Conservation (phyloP, 2,888 invertebrate species). For the Coelopa pilipes region DNA sequence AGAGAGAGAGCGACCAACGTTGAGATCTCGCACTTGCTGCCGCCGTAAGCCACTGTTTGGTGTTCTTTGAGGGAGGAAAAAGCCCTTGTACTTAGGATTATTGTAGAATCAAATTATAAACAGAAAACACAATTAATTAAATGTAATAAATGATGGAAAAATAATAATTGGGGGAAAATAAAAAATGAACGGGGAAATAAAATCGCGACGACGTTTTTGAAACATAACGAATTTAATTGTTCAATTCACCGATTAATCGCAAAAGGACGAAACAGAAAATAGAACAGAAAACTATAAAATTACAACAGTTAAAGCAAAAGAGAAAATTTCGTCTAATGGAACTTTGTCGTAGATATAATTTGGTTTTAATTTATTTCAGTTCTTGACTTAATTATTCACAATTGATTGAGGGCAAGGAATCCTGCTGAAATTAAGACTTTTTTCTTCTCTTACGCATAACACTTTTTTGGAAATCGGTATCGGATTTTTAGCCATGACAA, state of each 20-base stretch:
- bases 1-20: conserved; percentile 51
- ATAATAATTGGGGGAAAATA: not conserved
- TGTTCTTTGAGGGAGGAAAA: conserved; percentile 17
- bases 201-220: not conserved
- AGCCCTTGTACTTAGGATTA: conserved; percentile 22
- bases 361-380: not conserved
- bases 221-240: not conserved
- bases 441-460: too few relatives aligned
- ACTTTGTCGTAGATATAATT: not conserved
- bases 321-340: not conserved
- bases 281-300: not conserved
- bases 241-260: not conserved
- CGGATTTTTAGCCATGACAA: too few relatives aligned
- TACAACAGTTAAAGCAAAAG: not conserved
- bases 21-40: conserved; percentile 46
- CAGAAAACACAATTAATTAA: conserved; percentile 5
- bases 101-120: conserved; percentile 25
- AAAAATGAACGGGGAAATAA: not conserved
- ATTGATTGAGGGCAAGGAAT: too few relatives aligned
- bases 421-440: too few relatives aligned
- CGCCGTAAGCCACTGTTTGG: conserved; percentile 40
- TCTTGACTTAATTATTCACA: not conserved
- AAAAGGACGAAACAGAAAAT: not conserved
- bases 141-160: not conserved
- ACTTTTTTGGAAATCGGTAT: too few relatives aligned